Percentiles rank a stretch among this genome's conserved stretches.
phyloP scores from a whole-genome alignment of 2,888 invertebrate species.

The Crocallis elinguaria region DNA sequence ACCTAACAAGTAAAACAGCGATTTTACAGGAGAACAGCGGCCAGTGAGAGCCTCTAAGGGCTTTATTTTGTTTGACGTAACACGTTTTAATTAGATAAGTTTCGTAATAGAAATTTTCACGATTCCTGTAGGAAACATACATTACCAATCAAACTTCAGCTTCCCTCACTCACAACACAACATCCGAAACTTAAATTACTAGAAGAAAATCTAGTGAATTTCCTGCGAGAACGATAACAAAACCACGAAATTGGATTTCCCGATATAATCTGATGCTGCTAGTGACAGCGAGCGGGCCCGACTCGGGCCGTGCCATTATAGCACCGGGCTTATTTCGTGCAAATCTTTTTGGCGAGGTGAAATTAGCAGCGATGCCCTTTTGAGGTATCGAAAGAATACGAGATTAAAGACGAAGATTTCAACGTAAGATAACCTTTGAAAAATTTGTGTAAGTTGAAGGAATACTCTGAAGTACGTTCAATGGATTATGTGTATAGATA shows the following conservation, averaged over 20 bases:
- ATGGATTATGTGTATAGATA: background rate
- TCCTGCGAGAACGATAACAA: slow-evolving; percentile 75
- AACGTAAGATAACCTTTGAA: background rate
- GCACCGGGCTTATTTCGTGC: slow-evolving; percentile 24
- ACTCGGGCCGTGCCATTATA: slow-evolving; percentile 23
- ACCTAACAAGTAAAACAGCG: no score
- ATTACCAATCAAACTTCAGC: slow-evolving; percentile 18
- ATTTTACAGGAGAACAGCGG: no score
- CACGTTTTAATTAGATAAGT: no score
- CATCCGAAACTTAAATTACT: slow-evolving; percentile 46
- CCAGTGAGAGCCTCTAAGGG: no score
- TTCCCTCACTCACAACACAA: slow-evolving; percentile 17
- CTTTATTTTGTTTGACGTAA: no score
- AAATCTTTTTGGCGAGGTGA: slow-evolving; percentile 31
- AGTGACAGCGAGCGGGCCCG: slow-evolving; percentile 60
- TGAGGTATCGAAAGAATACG: slow-evolving; percentile 25
- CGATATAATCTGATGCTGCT: slow-evolving; percentile 79
- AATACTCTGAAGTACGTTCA: background rate
- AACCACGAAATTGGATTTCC: slow-evolving; percentile 83
- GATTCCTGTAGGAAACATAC: background rate
- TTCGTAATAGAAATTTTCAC: no score
- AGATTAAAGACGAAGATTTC: slow-evolving; percentile 12
- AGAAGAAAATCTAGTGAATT: slow-evolving; percentile 73
- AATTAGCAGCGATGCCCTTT: slow-evolving; percentile 32
- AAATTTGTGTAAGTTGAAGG: background rate